Conservation (phyloP, 2,888 invertebrate genomes). For the Disparrhopalites patrizii region DNA sequence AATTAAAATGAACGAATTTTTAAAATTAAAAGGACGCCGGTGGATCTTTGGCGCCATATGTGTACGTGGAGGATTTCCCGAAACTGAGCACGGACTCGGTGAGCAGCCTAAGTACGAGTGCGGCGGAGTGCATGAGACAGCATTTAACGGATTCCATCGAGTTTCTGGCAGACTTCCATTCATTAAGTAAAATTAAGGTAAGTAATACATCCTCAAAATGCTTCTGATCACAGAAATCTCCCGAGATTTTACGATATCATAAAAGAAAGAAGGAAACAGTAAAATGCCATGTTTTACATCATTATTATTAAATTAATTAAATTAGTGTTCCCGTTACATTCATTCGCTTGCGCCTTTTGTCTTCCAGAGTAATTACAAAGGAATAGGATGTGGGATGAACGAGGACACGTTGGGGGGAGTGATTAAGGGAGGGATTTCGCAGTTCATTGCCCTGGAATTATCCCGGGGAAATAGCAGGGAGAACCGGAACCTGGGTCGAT, state of each 20-base stretch:
- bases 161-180: constrained; percentile 92
- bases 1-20: no score
- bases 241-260: no score
- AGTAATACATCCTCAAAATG: constrained; percentile 4
- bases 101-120: constrained; percentile 62
- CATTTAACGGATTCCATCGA: constrained; percentile 90
- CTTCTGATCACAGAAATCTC: no score
- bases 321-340: no score
- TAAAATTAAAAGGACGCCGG: constrained; percentile 67
- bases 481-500: constrained; percentile 71
- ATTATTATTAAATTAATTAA: neutral
- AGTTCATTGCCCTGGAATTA: constrained; percentile 89
- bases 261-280: no score
- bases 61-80: constrained; percentile 60
- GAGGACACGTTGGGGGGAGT: constrained; percentile 96
- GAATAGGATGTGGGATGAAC: constrained; percentile 69
- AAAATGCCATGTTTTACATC: no score
- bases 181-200: constrained; percentile 94
- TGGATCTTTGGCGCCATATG: constrained; percentile 75
- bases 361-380: constrained; percentile 66
- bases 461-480: constrained; percentile 81
- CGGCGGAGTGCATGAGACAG: constrained; percentile 89
- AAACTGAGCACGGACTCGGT: constrained; percentile 52
- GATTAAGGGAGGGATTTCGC: constrained; percentile 91
- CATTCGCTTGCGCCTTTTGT: constrained; percentile 12